Percentiles rank a stretch among this genome's conserved stretches.
Evolutionary conservation across 2,888 invertebrate species (phyloP).

Genomic region (Cenopis cana): DNA sequence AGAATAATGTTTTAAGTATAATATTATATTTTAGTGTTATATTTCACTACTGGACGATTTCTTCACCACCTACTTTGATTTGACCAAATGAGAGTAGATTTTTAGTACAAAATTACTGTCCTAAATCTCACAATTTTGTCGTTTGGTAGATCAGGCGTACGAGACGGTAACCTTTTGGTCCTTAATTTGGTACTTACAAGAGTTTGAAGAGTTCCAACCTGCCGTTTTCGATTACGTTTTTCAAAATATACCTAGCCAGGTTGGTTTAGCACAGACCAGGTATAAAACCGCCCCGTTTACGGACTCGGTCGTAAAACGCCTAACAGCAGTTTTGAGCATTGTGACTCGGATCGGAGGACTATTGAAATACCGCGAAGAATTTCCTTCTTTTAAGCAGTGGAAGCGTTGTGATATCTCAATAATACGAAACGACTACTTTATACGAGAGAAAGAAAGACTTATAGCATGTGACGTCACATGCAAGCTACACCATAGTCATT

Average conservation of each 20-base stretch:
- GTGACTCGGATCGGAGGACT: background rate
- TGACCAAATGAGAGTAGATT: no score
- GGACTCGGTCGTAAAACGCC: constrained; percentile 29
- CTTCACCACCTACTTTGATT: no score
- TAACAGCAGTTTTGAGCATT: constrained; percentile 2
- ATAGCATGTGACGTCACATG: background rate
- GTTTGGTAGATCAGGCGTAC: no score
- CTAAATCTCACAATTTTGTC: no score
- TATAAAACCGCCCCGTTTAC: constrained; percentile 28
- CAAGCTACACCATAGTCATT: no score
- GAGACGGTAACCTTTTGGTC: no score
- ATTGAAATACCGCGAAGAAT: background rate
- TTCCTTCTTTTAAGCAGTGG: background rate
- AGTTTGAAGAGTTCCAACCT: background rate
- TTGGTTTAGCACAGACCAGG: constrained; percentile 1
- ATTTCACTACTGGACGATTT: no score
- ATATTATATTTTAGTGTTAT: no score
- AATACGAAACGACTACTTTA: background rate
- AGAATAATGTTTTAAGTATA: no score
- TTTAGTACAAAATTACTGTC: no score
- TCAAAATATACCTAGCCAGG: background rate
- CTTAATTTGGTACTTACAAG: background rate
- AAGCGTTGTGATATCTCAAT: background rate
- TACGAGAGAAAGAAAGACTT: background rate
- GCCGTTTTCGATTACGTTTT: constrained; percentile 1